Evolutionary conservation across 2,888 invertebrate genomes (phyloP).

Genomic region (Troides oblongomaculatus): DNA sequence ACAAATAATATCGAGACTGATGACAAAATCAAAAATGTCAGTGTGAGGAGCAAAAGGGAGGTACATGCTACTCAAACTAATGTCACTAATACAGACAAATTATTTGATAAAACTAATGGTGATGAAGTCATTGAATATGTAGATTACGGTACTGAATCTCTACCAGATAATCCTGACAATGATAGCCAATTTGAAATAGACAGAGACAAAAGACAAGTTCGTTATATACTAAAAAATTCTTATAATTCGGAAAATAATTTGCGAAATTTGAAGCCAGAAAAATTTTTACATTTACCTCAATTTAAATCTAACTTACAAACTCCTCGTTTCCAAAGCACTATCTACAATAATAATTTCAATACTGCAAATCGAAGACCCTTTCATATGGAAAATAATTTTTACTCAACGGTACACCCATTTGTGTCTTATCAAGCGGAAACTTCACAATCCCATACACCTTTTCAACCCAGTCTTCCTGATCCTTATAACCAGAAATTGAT

Average conservation of each 20-base stretch:
- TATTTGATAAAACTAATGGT: constrained; percentile 55
- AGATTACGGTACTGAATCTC: constrained; percentile 44
- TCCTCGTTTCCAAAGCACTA: constrained; percentile 48
- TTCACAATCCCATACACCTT: constrained; percentile 51
- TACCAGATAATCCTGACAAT: constrained; percentile 40
- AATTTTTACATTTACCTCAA: constrained; percentile 50
- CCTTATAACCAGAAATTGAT: constrained; percentile 49
- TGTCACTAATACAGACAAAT: constrained; percentile 40
- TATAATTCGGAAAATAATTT: constrained; percentile 59
- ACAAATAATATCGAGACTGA: constrained; percentile 56
- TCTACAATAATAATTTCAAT: constrained; percentile 50
- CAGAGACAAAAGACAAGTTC: constrained; percentile 72
- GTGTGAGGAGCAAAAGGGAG: constrained; percentile 61
- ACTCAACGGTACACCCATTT: constrained; percentile 56
- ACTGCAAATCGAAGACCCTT: constrained; percentile 48
- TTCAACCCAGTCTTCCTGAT: constrained; percentile 65
- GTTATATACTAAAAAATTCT: constrained; percentile 65
- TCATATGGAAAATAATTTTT: constrained; percentile 45
- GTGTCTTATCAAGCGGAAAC: constrained; percentile 51
- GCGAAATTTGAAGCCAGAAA: constrained; percentile 55
- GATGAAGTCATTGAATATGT: constrained; percentile 63
- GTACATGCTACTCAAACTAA: constrained; percentile 39
- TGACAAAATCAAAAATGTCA: constrained; percentile 49
- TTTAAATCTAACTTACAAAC: constrained; percentile 55
- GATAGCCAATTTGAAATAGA: constrained; percentile 58